Percentiles rank a stretch among this genome's conserved stretches.
Evolutionary conservation across 2,888 invertebrate genomes (phyloP).

Genomic region (Cephus runcator): DNA sequence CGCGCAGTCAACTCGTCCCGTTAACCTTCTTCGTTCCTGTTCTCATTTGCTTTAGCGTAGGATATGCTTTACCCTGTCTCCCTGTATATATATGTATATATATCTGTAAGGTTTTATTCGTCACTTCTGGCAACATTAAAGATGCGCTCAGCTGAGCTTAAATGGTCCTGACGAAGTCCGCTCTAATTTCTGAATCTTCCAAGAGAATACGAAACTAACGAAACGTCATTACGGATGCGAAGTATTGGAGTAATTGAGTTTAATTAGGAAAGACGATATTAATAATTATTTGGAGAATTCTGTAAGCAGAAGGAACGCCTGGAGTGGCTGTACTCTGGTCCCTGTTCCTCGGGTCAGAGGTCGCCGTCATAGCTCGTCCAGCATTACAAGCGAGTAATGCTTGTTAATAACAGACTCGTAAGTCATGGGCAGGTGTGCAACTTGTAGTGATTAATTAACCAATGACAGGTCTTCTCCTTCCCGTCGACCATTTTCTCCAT

Average conservation of each 20-base stretch:
- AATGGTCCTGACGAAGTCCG: not conserved
- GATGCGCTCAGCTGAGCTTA: not conserved
- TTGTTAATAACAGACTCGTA: conserved; percentile 47
- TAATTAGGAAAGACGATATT: not conserved
- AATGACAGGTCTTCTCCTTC: conserved; percentile 39
- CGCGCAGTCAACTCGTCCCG: conserved; percentile 3
- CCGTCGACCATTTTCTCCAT: not conserved
- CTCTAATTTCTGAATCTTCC: not conserved
- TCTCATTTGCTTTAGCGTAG: not conserved
- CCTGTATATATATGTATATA: not conserved
- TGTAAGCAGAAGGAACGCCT: not conserved
- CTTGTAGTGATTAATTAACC: conserved; percentile 49
- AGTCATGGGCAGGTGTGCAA: conserved; percentile 44
- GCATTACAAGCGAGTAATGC: conserved; percentile 34
- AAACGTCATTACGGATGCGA: not conserved
- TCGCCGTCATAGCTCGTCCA: not conserved
- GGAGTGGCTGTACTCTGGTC: not conserved
- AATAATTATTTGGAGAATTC: not conserved
- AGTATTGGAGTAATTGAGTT: not conserved
- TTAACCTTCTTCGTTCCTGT: not conserved
- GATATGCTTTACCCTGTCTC: not conserved
- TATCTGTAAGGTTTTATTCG: not conserved
- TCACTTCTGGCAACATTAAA: not conserved
- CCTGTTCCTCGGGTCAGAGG: not conserved
- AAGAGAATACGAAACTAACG: not conserved